Evolutionary conservation across 1,140 invertebrate species (phyloP).

Genomic region (Sipha flava): DNA sequence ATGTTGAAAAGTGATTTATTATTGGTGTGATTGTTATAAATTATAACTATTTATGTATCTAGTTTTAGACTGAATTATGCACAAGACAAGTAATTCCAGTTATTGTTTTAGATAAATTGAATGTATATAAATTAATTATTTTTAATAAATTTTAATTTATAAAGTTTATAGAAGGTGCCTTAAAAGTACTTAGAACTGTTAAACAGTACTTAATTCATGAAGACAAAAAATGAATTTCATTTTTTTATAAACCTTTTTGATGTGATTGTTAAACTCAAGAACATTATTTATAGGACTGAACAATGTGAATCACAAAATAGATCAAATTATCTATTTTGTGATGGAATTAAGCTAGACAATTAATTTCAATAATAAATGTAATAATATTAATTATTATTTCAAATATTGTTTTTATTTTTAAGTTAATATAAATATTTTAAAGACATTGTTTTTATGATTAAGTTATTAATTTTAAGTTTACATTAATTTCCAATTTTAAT

Average conservation of each 20-base stretch:
- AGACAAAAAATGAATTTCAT: neutral
- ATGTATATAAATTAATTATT: neutral
- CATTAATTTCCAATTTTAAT: neutral
- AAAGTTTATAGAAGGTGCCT: slow-evolving; percentile 19
- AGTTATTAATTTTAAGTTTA: neutral
- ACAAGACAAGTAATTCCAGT: neutral
- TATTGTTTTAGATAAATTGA: neutral
- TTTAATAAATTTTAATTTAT: neutral
- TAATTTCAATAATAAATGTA: neutral
- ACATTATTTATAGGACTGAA: slow-evolving; percentile 19
- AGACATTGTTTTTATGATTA: slow-evolving; percentile 6
- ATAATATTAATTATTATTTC: neutral
- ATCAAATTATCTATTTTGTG: too few species aligned
- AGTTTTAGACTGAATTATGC: neutral
- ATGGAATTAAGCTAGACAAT: neutral
- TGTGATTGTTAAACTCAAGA: neutral
- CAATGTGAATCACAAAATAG: neutral
- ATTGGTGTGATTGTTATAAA: neutral
- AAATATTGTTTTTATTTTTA: neutral
- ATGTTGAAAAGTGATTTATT: slow-evolving; percentile 18
- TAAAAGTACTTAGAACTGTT: slow-evolving; percentile 18
- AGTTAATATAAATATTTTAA: neutral
- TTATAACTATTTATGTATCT: neutral
- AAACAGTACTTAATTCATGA: slow-evolving; percentile 18
- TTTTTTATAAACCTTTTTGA: neutral